Percentiles rank a stretch among this genome's conserved stretches.
These are phyloP conservation scores for Rhegmatorhina hoffmannsi DNA, from an alignment of 2,113 vertebrate genomes.

Conservation along the genomic window DNA sequence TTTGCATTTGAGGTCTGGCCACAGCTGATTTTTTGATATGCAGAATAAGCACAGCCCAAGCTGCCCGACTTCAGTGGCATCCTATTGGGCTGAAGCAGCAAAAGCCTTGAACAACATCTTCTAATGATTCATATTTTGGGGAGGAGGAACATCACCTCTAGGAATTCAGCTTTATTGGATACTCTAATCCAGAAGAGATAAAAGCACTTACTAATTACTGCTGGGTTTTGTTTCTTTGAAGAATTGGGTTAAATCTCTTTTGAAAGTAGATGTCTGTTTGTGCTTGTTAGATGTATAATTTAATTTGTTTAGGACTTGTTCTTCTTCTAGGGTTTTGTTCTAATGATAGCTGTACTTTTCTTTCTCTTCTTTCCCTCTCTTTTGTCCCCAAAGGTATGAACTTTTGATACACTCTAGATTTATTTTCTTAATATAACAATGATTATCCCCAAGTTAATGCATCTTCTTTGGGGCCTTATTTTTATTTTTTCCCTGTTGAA, in stretches of 20 bases:
- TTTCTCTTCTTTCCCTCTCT: not conserved
- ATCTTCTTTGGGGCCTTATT: not conserved
- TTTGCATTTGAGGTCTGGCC: not conserved
- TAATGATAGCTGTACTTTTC: not conserved
- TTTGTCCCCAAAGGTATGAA: not conserved
- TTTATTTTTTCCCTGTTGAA: not conserved
- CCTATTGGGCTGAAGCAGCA: not conserved
- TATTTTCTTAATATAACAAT: not conserved
- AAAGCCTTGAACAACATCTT: not conserved
- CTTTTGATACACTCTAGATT: not conserved
- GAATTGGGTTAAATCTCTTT: constrained; percentile 59
- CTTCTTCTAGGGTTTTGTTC: not conserved
- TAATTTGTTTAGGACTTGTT: constrained; percentile 56
- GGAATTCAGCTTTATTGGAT: constrained; percentile 50
- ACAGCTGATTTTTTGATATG: not conserved
- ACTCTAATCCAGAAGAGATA: constrained; percentile 54
- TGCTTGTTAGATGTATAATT: constrained; percentile 63
- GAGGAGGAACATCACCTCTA: constrained; percentile 54
- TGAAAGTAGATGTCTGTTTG: constrained; percentile 46
- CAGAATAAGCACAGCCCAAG: not conserved
- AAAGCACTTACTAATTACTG: constrained; percentile 63
- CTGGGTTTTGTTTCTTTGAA: constrained; percentile 67
- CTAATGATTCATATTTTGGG: constrained; percentile 1
- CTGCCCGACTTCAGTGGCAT: not conserved
- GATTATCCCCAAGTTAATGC: not conserved